Base-by-base conservation (phyloP, 2,797 vertebrate species). In the Melanotaenia nigrans region DNA sequence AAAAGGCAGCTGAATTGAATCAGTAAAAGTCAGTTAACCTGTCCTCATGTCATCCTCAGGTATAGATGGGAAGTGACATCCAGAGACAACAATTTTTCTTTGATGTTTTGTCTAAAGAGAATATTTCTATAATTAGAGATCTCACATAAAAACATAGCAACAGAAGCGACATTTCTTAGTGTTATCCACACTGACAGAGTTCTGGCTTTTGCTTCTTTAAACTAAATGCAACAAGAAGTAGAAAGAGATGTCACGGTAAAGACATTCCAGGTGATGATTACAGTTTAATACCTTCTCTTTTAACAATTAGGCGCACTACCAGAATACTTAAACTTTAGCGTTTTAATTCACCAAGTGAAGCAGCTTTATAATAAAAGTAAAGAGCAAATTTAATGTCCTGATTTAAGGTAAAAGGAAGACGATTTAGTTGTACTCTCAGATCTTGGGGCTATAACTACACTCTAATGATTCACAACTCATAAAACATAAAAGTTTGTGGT, bases 21-120 rank as follows among this genome's bases (percentile, higher is more conserved):
- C 32, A 35, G 32, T 69, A 28, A 67, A 61, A 61, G 51, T 63
- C 24, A 73, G 47, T 92, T 90, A 76, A 97, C 96, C 95, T 95
- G 87, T 93, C 3, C 20, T 69, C 33, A 33, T 67, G 61, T 94
- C 90, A 1, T 72, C 83, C 36, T 92, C 85, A 56, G 77, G n/a
- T 35, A 36, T 30, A 12, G 82, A 71, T 54, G 84, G 86, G 24
- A 80, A 24, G 13, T 1, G 77, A 32, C 11, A 65, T 42, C 84
- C 83, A 16, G 88, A 68, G 1, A 90, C 92, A 68, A 85, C 90
- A 33, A 83, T 73, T 65, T 82, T 45, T 87, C 88, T 95, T 65
- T 89, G 87, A 61, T 65, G 77, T 14, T 83, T 87, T 49, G 63
- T 70, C 97, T 96, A 70, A 73, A 84, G 22, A 70, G 25, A 80